Evolutionary conservation across 2,797 vertebrate genomes (phyloP), one percentile per base, ranked within the genome.

Genomic region (Enteromius paludinosus): DNA sequence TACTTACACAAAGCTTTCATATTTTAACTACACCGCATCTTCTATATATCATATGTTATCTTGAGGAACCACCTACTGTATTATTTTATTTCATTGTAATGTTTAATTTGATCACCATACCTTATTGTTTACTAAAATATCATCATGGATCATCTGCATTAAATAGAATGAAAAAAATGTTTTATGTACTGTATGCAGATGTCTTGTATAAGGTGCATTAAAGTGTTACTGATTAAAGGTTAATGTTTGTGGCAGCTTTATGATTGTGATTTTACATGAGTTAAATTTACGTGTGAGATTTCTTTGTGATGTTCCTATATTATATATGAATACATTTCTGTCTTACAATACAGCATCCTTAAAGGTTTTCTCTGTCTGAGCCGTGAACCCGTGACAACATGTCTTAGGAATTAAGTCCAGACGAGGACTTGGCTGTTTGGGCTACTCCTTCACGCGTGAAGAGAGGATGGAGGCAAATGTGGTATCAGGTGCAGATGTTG

Each of bases 391-490:
- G 78, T 84, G 17, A 83, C 47, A 79, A 82, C 89, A 75, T 77
- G 78, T 49, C 38, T 43, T 66, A 79, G 87, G 66, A 83, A 83
- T 86, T 74, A 43, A 64, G 47, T 84, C 65, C 72, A 87, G 80
- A 73, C n/a, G 35, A 66, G 59, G 73, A 65, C 41, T 79, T 64
- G 59, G 77, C 65, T 59, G 28, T 69, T 75, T 75, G 71, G 52
- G 30, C 59, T 71, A 52, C 45, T 83, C 35, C 77, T 62, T 83
- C 79, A 84, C 70, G 3, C 47, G 77, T 47, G 52, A 76, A 72
- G 23, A 59, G 45, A 82, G 80, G 77, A 66, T 64, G 75, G 61
- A 61, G 10, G 75, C 66, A 78, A 54, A 35, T 33, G 25, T 72
- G 65, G 25, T 80, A 68, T 75, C 82, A 82, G 41, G 33, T 47